A percentile compares a stretch with the other conserved stretches of the same genome.
These are phyloP conservation scores for Podiceps cristatus DNA, from an alignment of 2,113 vertebrate species.

Conservation along the genomic window DNA sequence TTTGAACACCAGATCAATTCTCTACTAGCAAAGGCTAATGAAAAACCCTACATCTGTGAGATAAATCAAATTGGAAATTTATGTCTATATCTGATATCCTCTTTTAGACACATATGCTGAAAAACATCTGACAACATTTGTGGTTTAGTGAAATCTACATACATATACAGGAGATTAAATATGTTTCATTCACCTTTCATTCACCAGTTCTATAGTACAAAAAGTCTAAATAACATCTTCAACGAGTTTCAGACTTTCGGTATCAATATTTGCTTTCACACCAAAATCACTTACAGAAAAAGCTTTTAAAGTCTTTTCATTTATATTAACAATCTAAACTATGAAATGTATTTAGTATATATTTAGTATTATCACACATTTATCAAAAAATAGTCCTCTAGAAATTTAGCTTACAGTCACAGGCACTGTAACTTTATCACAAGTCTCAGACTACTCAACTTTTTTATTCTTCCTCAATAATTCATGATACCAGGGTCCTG, in stretches of 20 bases:
- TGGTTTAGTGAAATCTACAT: background rate
- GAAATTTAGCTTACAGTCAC: background rate
- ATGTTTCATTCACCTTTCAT: background rate
- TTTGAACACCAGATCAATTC: background rate
- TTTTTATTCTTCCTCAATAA: background rate
- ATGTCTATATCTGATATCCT: background rate
- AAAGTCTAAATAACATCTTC: background rate
- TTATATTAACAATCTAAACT: background rate
- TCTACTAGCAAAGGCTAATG: background rate
- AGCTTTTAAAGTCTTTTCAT: background rate
- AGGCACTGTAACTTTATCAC: background rate
- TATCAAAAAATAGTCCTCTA: background rate
- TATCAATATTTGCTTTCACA: background rate
- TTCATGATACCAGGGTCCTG: background rate
- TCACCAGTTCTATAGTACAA: background rate
- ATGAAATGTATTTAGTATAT: background rate
- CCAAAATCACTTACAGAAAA: background rate
- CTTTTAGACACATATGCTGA: background rate
- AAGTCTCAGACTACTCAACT: background rate
- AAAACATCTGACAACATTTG: background rate
- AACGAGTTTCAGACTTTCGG: background rate
- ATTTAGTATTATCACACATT: background rate
- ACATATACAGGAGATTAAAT: background rate
- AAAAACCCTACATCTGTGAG: background rate
- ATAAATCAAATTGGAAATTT: background rate